Percentiles rank a stretch among this genome's conserved stretches.
phyloP scores from a whole-genome alignment of 2,888 invertebrate genomes.

The Mythimna ferrago region DNA sequence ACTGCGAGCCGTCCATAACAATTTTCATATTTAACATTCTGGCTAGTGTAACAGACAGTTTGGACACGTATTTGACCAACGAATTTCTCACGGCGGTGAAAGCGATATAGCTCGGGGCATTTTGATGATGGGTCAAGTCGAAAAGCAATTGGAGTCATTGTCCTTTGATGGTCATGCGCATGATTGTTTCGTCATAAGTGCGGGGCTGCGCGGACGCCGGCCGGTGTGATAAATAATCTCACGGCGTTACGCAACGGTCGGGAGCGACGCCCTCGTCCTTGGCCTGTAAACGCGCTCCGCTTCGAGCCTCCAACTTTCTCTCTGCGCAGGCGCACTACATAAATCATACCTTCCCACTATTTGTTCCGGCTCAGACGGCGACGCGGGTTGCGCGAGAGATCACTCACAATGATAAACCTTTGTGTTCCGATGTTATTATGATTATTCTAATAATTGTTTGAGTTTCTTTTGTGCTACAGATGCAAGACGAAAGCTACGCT shows the following conservation, averaged over 20 bases:
- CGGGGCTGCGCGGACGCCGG: constrained; percentile 50
- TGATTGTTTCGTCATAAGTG: constrained; percentile 79
- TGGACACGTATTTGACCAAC: constrained; percentile 27
- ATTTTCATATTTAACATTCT: constrained; percentile 4
- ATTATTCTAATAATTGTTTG: constrained; percentile 49
- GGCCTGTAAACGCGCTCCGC: constrained; percentile 73
- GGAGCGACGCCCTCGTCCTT: constrained; percentile 88
- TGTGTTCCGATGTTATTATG: constrained; percentile 56
- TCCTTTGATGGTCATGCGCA: constrained; percentile 82
- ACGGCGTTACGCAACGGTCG: constrained; percentile 70
- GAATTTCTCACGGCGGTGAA: constrained; percentile 68
- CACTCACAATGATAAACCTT: constrained; percentile 67
- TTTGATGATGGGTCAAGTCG: constrained; percentile 67
- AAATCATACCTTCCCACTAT: constrained; percentile 70
- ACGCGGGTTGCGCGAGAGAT: constrained; percentile 64
- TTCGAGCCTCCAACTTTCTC: constrained; percentile 82
- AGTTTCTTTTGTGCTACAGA: constrained; percentile 46
- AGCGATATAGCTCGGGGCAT: constrained; percentile 69
- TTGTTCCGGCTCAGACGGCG: constrained; percentile 52
- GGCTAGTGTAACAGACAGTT: constrained; percentile 27
- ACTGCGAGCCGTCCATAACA: neutral
- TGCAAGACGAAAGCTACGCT: neutral
- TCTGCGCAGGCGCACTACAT: constrained; percentile 69
- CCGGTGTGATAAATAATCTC: constrained; percentile 61
- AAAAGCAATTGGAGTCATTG: constrained; percentile 76